Base-by-base conservation (phyloP, 2,113 vertebrate genomes). In the Mellivora capensis region DNA sequence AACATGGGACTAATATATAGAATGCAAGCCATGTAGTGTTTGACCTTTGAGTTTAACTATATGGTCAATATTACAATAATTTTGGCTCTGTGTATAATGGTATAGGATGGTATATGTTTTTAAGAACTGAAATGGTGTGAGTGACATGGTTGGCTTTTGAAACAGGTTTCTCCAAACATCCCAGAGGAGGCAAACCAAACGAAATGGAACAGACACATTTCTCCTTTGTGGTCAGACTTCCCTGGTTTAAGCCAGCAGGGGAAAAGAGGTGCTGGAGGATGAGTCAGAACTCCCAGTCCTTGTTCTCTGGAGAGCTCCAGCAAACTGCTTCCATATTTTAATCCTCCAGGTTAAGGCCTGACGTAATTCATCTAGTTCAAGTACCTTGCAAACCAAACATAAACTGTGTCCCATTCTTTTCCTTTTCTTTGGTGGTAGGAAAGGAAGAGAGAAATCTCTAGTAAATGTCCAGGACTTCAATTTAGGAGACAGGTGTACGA, bases 261-360 rank as follows among this genome's bases (percentile, higher is more conserved):
- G 79, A 91, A 71, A 93, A 93, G 88, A 96, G 52, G 52, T 6
- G 4, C 25, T 77, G 61, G 21, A 91, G 10, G 44, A 17, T 97
- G 97, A 97, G 91, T 98, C 97, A 98, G 74, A 90, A 20, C 0
- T n/a, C 44, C 18, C 39, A 1, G 85, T 87, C 93, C 84, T 23
- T 67, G 34, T 61, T 93, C 82, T 97, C 77, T 72, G 90, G 77
- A 47, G 29, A 34, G 37, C 52, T 34, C n/a, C 31, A 91, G 57
- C n/a, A 9, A 9, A 29, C n/a, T 1, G 34, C 80, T 64, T 84
- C 92, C 54, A 14, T 49, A 27, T 10, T n/a, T 90, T 87, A 71
- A 93, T 84, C 80, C 85, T 69, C 83, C 76, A 84, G 44, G 27
- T 54, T 90, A 77, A 49, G 59, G 10, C 29, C 80, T 42, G 74